Conservation (phyloP, 2,113 vertebrate genomes). For the Laticauda colubrina region DNA sequence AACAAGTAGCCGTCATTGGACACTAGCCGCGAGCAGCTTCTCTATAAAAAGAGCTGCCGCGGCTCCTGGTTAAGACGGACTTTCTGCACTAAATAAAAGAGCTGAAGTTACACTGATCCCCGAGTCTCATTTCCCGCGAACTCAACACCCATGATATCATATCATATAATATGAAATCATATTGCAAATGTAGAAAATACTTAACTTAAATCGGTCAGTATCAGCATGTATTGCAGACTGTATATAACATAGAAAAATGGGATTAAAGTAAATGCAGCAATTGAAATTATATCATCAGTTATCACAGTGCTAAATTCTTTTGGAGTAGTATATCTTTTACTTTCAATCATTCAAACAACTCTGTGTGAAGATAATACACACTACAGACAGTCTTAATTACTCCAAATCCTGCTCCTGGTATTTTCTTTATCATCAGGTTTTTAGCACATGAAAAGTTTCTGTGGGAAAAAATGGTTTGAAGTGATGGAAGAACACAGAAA, state of each 20-base stretch:
- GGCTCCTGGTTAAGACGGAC: too few species aligned
- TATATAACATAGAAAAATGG: not conserved
- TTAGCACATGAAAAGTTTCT: not conserved
- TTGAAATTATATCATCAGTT: not conserved
- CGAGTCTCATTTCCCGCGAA: too few species aligned
- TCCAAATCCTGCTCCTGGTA: not conserved
- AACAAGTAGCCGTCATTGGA: too few species aligned
- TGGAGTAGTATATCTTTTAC: not conserved
- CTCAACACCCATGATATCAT: not conserved
- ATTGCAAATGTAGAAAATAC: not conserved
- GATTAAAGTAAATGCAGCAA: not conserved
- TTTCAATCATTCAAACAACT: not conserved
- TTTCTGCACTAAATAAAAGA: too few species aligned
- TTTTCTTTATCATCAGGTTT: not conserved
- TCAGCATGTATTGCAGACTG: not conserved
- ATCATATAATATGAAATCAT: not conserved
- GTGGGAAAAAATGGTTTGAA: not conserved
- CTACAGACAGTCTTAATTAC: not conserved
- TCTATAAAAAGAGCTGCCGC: too few species aligned
- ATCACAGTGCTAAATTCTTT: not conserved
- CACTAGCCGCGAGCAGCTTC: too few species aligned
- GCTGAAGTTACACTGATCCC: too few species aligned
- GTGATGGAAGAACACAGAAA: not conserved
- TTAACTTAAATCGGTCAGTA: not conserved
- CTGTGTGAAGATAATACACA: not conserved